Evolutionary conservation across 2,113 vertebrate species (phyloP).

Genomic region (Scatophagus argus): DNA sequence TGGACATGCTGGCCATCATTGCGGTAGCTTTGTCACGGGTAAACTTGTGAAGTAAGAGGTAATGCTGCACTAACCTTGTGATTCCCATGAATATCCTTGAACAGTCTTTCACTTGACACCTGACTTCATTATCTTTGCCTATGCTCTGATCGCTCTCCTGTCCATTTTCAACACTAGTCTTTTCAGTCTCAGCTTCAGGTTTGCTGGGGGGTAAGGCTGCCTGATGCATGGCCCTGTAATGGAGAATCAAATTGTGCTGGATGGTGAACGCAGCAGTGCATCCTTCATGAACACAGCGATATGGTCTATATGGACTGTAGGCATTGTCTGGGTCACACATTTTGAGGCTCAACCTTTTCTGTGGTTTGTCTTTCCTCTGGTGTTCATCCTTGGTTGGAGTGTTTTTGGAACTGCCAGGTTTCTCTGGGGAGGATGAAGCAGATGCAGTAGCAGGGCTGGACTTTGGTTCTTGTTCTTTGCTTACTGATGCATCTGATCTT

Average conservation of each 20-base stretch:
- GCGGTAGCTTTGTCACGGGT: conserved; percentile 93
- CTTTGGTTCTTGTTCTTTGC: conserved; percentile 60
- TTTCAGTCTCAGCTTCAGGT: conserved; percentile 85
- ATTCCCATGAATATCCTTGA: conserved; percentile 95
- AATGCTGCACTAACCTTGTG: conserved; percentile 95
- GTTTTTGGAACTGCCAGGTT: conserved; percentile 79
- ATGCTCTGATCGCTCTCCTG: conserved; percentile 52
- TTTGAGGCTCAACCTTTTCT: conserved; percentile 75
- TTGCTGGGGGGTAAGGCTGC: conserved; percentile 88
- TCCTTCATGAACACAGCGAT: conserved; percentile 96
- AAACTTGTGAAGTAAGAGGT: conserved; percentile 97
- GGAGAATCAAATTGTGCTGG: conserved; percentile 97
- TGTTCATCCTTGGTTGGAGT: conserved; percentile 71
- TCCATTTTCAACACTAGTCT: conserved; percentile 58
- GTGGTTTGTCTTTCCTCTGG: conserved; percentile 80
- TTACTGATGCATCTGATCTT: conserved; percentile 22
- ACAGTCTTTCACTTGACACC: conserved; percentile 96
- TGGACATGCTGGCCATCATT: conserved; percentile 87
- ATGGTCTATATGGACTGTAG: conserved; percentile 93
- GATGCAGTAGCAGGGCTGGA: conserved; percentile 43
- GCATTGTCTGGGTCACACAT: conserved; percentile 81
- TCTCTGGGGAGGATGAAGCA: conserved; percentile 69
- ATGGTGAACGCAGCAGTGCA: conserved; percentile 97
- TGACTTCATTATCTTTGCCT: conserved; percentile 89
- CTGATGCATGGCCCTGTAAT: conserved; percentile 98